Conservation (phyloP, 2,113 vertebrate genomes). For the Tragelaphus buxtoni region DNA sequence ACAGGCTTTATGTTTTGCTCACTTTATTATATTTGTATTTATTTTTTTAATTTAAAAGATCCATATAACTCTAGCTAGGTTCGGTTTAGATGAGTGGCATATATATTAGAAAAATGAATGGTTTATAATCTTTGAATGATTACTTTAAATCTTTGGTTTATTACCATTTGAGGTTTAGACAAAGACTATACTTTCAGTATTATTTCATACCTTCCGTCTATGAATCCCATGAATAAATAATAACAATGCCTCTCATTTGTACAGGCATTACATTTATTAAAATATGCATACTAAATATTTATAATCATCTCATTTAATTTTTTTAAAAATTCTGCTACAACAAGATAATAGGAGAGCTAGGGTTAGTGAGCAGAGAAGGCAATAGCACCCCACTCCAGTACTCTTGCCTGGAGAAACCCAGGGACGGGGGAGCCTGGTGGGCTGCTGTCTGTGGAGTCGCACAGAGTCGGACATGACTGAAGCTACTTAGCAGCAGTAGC, state of each 20-base stretch:
- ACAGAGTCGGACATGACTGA: no score
- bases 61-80: not conserved
- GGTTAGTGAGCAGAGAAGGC: not conserved
- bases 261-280: not conserved
- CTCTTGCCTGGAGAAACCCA: no score
- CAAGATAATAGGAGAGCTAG: not conserved
- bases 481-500: no score
- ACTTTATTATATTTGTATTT: not conserved
- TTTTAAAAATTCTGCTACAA: not conserved
- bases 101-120: not conserved
- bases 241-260: not conserved
- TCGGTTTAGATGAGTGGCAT: not conserved
- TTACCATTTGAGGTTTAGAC: not conserved
- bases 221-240: constrained; percentile 6
- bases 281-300: constrained; percentile 21
- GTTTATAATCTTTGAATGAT: not conserved
- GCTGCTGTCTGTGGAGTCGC: no score
- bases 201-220: not conserved
- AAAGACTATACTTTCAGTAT: constrained; percentile 3
- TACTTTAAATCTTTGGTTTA: not conserved
- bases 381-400: no score
- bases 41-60: constrained; percentile 25
- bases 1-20: not conserved
- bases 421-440: no score
- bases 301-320: not conserved